phyloP scores from a whole-genome alignment of 2,113 vertebrate genomes.

The Isichthys henryi region DNA sequence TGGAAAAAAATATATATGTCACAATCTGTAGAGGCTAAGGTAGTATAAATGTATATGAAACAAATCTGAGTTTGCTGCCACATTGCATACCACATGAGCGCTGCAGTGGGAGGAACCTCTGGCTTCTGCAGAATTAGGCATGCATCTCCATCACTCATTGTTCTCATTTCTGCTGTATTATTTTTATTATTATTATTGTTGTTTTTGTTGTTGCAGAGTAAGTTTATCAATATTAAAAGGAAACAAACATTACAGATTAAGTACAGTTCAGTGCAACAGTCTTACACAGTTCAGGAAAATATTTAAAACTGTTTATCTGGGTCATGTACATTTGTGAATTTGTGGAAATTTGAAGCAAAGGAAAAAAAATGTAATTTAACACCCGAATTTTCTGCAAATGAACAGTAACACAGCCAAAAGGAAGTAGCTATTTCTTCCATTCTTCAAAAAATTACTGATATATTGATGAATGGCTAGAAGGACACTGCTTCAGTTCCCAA shows the following conservation, averaged over 20 bases:
- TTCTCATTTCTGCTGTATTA: conserved; percentile 3
- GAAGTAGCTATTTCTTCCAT: background rate
- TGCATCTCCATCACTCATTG: conserved; percentile 32
- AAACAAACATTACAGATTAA: too few species aligned
- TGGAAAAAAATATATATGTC: background rate
- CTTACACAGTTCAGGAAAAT: background rate
- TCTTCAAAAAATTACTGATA: background rate
- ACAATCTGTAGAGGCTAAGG: background rate
- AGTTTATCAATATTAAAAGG: too few species aligned
- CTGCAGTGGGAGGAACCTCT: background rate
- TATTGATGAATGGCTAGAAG: background rate
- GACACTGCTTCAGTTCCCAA: background rate
- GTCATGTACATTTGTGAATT: background rate
- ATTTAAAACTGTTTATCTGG: background rate
- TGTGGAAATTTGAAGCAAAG: background rate
- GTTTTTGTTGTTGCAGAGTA: too few species aligned
- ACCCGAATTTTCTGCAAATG: background rate
- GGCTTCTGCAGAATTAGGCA: background rate
- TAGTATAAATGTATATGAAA: background rate
- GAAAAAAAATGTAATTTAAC: background rate
- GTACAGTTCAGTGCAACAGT: background rate
- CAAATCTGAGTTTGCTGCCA: background rate
- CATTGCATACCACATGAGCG: background rate
- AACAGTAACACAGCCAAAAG: background rate
- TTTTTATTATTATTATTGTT: too few species aligned